Evolutionary conservation across 2,888 invertebrate genomes (phyloP), one percentile per base, ranked within the genome.

Genomic region (Tyria jacobaeae): DNA sequence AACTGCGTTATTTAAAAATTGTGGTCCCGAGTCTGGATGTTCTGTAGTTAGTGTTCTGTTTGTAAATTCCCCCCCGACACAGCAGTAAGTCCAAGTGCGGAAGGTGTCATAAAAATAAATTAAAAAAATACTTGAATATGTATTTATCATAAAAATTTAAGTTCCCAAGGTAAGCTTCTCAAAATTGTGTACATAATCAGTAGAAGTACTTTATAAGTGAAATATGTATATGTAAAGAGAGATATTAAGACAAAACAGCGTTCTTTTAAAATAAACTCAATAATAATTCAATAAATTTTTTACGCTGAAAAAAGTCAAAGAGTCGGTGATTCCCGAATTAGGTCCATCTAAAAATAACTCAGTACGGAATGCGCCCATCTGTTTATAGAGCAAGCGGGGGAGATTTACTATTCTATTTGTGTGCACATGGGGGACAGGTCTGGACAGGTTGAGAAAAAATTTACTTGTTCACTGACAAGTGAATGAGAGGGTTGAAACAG

Each of bases 361-460:
- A 66, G 70, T 74, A 71, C 76, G 91, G 92, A 91, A 92, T 92
- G 91, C 85, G 90, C 83, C 79, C 88, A 84, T 87, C 91, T 89
- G 91, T 89, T 91, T 89, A 89, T 91, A 92, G 91, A 83, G 83
- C 74, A 87, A 81, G 89, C 88, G 90, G 88, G 91, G 87, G 91
- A 86, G 85, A 81, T 80, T 74, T 78, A 82, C 84, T 83, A 78
- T 78, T 80, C 83, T 87, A 86, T 85, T 85, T 83, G 66, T 72
- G 83, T 77, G 68, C 64, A 65, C 73, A 76, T 75, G 78, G 78
- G 82, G 76, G 78, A 81, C 88, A 86, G 86, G 84, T 87, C 81
- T 69, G 71, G 69, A 79, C 89, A 89, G 88, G 90, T 90, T 84
- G 75, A 84, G 83, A 83, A 82, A 82, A 83, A 73, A 57, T 51